phyloP scores from a whole-genome alignment of 2,888 invertebrate species.

The Aricia artaxerxes region DNA sequence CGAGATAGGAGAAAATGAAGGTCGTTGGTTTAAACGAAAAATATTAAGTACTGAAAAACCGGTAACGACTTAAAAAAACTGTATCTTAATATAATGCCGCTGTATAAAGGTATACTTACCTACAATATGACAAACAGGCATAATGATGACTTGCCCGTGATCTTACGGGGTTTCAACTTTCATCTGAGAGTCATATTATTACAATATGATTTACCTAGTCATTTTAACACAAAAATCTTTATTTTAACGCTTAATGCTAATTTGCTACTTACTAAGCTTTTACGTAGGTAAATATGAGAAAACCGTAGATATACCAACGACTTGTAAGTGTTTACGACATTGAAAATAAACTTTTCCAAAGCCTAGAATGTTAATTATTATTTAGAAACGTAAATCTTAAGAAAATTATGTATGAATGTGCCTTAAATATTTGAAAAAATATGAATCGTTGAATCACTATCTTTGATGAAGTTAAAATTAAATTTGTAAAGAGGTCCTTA shows the following conservation, averaged over 20 bases:
- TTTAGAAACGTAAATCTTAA: neutral
- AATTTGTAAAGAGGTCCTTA: neutral
- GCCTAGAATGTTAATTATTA: constrained; percentile 32
- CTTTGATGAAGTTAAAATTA: neutral
- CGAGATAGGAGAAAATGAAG: neutral
- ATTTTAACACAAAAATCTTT: neutral
- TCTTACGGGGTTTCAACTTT: neutral
- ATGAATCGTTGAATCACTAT: neutral
- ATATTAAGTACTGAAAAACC: neutral
- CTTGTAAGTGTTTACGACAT: constrained; percentile 17
- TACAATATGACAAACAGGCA: neutral
- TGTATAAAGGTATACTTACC: neutral
- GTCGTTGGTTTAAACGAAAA: constrained; percentile 3
- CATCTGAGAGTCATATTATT: neutral
- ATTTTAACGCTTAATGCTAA: too few relatives aligned
- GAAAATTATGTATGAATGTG: constrained; percentile 28
- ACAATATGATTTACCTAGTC: neutral
- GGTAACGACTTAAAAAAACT: neutral
- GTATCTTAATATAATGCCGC: neutral
- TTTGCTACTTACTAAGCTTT: neutral
- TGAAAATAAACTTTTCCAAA: constrained; percentile 31
- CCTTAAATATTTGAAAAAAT: constrained; percentile 21
- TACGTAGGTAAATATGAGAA: neutral
- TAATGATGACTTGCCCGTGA: neutral
- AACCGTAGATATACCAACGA: constrained; percentile 15